Conservation (phyloP, 2,888 invertebrate genomes). For the Polydrusus tereticollis region DNA sequence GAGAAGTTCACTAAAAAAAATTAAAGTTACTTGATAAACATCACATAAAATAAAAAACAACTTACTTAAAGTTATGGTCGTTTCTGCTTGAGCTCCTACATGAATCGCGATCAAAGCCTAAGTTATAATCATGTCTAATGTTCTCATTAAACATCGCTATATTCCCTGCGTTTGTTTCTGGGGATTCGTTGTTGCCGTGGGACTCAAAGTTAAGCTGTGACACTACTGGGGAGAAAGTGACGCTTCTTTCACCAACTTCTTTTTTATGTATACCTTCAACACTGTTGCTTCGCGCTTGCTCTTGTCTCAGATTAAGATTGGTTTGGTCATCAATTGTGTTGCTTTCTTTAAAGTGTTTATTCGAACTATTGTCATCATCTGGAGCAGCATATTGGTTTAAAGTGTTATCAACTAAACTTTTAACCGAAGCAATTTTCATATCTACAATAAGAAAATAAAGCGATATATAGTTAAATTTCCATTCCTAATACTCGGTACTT, state of each 20-base stretch:
- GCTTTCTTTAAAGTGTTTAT: slow-evolving; percentile 1
- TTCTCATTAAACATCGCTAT: background rate
- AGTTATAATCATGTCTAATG: background rate
- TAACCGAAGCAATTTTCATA: slow-evolving; percentile 61
- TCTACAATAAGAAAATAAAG: slow-evolving; percentile 53
- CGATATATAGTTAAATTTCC: background rate
- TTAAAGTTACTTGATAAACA: background rate
- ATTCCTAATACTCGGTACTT: too few relatives aligned
- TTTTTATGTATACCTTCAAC: slow-evolving; percentile 18
- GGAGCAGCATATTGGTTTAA: slow-evolving; percentile 48
- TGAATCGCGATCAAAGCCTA: background rate
- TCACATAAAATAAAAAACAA: background rate
- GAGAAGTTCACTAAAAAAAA: slow-evolving; percentile 76
- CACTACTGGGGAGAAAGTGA: slow-evolving; percentile 50
- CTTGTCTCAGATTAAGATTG: slow-evolving; percentile 12
- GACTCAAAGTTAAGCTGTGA: slow-evolving; percentile 45
- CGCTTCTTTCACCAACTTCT: slow-evolving; percentile 43
- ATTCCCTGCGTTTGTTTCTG: slow-evolving; percentile 16
- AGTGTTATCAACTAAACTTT: slow-evolving; percentile 60
- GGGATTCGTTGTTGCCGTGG: slow-evolving; percentile 39
- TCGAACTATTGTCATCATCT: background rate
- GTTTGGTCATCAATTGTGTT: background rate
- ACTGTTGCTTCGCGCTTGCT: background rate
- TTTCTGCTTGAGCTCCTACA: slow-evolving; percentile 54
- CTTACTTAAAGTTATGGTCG: slow-evolving; percentile 3